Evolutionary conservation across 1,140 invertebrate species (phyloP), one percentile per base, ranked within the genome.

Genomic region (Lanistes nyassanus): DNA sequence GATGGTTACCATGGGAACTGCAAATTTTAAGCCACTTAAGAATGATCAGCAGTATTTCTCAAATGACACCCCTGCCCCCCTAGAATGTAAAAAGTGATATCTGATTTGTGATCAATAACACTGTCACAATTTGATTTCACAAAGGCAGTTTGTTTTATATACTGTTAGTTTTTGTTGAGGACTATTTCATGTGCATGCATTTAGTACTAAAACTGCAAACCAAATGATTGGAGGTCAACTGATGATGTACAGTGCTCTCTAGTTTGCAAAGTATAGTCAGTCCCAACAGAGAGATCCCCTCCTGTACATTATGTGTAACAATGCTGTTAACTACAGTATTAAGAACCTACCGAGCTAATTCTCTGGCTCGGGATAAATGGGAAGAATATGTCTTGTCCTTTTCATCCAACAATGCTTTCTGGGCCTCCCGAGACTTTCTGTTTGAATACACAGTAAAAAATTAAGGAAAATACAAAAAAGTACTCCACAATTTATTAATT

Each of bases 341-440:
- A 60, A 0, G 9, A 39, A 56, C 70, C 42, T 39, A 42, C 70
- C 29, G 23, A 36, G 70, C 70, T 60, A 60, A 29, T 55, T 36
- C 5, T 39, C 70, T 60, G 36, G 70, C 70, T n/a, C 29, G 36
- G 36, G n/a, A 31, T 3, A 72, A 55, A 26, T 72, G 56, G 36
- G 23, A 60, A 29, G 3, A 62, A 36, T 72, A 56, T 23, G 37
- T 31, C n/a, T 72, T 72, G n/a, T 72, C 70, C 29, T 72, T 72
- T 37, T 72, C 70, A 34, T 72, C 70, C 70, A 72, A 23, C 34
- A 60, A 16, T 23, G 34, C 26, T 56, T 42, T 72, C 21, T 72
- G 70, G 29, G 42, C 39, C 31, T 72, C 23, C 2, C 42, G 31
- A 39, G 70, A 72, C n/a, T 72, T 72, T 1, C 70, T 72, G 56